Conservation (phyloP, 2,113 vertebrate species). For the Nansenia antarctica region DNA sequence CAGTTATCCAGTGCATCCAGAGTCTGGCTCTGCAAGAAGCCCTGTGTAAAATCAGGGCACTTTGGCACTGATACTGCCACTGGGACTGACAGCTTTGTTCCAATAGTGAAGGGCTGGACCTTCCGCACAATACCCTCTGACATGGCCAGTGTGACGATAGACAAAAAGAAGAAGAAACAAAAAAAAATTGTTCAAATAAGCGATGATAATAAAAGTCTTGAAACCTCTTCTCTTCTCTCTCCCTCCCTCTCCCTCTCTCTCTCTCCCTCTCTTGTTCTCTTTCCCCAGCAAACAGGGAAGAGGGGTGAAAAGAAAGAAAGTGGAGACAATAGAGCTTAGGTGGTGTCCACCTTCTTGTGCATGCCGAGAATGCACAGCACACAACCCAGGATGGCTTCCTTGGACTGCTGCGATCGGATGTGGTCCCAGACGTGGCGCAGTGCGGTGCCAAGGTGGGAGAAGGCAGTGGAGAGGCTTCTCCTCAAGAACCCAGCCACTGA, state of each 20-base stretch:
- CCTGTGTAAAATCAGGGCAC: conserved; percentile 70
- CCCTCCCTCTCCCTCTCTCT: conserved; percentile 11
- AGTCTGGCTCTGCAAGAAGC: conserved; percentile 64
- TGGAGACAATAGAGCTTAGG: not conserved
- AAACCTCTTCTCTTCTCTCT: conserved; percentile 33
- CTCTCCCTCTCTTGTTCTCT: conserved; percentile 36
- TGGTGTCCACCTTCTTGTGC: conserved; percentile 79
- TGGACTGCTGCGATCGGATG: conserved; percentile 81
- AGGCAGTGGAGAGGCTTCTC: conserved; percentile 77
- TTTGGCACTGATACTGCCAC: conserved; percentile 66
- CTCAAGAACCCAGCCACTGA: conserved; percentile 73
- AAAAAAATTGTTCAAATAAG: conserved; percentile 42
- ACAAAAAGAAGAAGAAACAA: conserved; percentile 15
- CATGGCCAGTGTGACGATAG: conserved; percentile 59
- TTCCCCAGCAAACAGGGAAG: conserved; percentile 25
- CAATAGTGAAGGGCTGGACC: conserved; percentile 87
- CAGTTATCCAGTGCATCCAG: conserved; percentile 78
- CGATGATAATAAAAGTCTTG: conserved; percentile 39
- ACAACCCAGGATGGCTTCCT: conserved; percentile 86
- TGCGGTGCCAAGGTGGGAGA: conserved; percentile 77
- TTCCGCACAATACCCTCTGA: conserved; percentile 83
- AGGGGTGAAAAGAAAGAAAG: conserved; percentile 36
- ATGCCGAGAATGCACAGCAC: conserved; percentile 88
- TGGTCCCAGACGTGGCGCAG: conserved; percentile 81
- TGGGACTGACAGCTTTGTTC: conserved; percentile 81